Conservation (phyloP, 30 jellyfish, hydroid and myxozoan genomes). For the Hydractinia symbiolongicarpus region DNA sequence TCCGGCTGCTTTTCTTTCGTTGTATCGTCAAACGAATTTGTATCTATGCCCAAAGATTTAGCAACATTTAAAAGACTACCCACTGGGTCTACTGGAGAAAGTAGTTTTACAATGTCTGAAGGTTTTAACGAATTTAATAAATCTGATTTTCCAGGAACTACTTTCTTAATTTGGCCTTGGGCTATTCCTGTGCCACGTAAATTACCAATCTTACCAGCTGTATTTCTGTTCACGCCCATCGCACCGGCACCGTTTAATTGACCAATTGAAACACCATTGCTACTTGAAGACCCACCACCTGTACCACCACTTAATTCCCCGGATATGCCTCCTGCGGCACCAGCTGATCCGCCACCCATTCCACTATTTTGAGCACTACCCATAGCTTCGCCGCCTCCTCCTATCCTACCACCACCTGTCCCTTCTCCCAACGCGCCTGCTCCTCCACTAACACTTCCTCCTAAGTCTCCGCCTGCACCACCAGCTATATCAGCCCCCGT, state of each 20-base stretch:
- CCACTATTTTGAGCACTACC: background rate
- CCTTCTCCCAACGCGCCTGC: conserved; percentile 4
- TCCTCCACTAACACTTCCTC: conserved; percentile 1
- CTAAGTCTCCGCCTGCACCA: background rate
- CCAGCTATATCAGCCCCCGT: conserved; percentile 20
- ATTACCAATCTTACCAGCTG: background rate
- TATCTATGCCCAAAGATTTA: background rate
- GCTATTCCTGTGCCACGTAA: background rate
- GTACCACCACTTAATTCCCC: conserved; percentile 9
- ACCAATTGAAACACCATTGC: background rate
- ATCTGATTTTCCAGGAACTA: background rate
- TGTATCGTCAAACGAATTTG: background rate
- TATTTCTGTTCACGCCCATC: background rate
- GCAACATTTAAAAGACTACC: background rate
- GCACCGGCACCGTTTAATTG: background rate
- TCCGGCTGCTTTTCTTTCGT: background rate
- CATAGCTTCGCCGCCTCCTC: background rate
- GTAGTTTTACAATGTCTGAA: background rate
- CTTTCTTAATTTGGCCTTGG: background rate
- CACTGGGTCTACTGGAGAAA: conserved; percentile 15
- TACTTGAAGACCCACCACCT: background rate
- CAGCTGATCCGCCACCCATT: background rate
- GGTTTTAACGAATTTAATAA: conserved; percentile 10
- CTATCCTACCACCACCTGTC: background rate
- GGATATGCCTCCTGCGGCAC: background rate